phyloP scores from a whole-genome alignment of 2,888 invertebrate species.

The Tenthredo mesomela region DNA sequence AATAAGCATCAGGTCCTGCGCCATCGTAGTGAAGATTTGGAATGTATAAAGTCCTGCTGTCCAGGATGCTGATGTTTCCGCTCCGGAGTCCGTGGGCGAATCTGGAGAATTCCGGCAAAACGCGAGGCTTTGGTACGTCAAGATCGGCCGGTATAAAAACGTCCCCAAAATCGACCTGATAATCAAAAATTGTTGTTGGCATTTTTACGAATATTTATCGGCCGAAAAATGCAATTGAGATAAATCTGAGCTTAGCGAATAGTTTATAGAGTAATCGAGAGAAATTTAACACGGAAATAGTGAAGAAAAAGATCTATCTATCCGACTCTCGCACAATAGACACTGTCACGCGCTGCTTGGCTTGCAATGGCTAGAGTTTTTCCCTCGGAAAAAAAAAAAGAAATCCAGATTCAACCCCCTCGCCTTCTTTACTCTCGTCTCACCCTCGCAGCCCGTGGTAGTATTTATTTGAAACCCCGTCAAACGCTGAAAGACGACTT shows the following conservation, averaged over 20 bases:
- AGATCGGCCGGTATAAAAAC: constrained; percentile 89
- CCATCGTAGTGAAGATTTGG: constrained; percentile 96
- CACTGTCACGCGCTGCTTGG: not conserved
- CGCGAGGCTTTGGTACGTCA: constrained; percentile 89
- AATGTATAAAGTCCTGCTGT: constrained; percentile 95
- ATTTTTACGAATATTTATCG: not conserved
- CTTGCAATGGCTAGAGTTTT: constrained; percentile 6
- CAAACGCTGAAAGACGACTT: constrained; percentile 51
- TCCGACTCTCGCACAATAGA: not conserved
- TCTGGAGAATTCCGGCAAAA: constrained; percentile 92
- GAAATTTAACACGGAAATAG: not conserved
- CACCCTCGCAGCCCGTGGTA: constrained; percentile 25
- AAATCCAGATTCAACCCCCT: constrained; percentile 4
- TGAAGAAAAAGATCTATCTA: not conserved
- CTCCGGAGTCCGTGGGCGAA: constrained; percentile 93
- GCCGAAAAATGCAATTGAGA: not conserved
- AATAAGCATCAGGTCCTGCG: constrained; percentile 94
- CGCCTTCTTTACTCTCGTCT: not conserved
- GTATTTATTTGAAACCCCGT: constrained; percentile 52
- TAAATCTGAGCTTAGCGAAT: not conserved
- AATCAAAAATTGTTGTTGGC: constrained; percentile 64
- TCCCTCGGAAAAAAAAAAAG: not conserved
- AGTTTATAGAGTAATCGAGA: not conserved
- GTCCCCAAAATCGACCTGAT: constrained; percentile 93
- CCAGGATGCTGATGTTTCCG: constrained; percentile 94